These are phyloP conservation scores for Tragulus kanchil DNA, from an alignment of 2,113 vertebrate species.

Conservation along the genomic window DNA sequence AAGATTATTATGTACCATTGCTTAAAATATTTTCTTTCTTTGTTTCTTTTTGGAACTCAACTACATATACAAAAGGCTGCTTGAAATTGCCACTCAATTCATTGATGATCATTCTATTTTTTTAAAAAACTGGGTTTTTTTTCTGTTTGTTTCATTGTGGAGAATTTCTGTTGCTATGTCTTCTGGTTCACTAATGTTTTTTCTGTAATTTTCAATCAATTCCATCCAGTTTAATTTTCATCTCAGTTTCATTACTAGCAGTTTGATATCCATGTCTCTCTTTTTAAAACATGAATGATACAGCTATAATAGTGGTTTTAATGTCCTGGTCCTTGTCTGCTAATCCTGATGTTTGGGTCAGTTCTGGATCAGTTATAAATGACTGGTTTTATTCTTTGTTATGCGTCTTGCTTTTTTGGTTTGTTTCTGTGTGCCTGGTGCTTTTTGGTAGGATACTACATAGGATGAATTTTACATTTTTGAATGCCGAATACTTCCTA, in stretches of 20 bases:
- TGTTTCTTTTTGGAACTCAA: background rate
- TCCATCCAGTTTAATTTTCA: slow-evolving; percentile 20
- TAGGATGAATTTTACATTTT: background rate
- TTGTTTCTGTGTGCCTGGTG: background rate
- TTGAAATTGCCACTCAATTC: background rate
- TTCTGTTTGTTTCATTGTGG: background rate
- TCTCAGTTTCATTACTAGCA: background rate
- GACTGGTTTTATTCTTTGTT: background rate
- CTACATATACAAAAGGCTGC: background rate
- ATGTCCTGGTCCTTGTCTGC: background rate
- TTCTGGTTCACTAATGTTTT: background rate
- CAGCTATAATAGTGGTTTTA: background rate
- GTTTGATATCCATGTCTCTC: background rate
- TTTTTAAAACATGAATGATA: background rate
- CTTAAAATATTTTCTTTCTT: background rate
- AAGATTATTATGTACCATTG: background rate
- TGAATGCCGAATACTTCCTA: background rate
- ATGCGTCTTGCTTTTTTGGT: background rate
- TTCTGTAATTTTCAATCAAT: background rate
- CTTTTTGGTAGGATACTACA: background rate
- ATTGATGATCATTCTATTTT: background rate
- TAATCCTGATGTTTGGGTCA: background rate
- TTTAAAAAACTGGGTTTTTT: background rate
- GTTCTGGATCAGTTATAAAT: background rate
- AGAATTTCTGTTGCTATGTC: background rate